Evolutionary conservation across 2,888 invertebrate species (phyloP), one percentile per base, ranked within the genome.

Genomic region (Agrotis exclamationis): DNA sequence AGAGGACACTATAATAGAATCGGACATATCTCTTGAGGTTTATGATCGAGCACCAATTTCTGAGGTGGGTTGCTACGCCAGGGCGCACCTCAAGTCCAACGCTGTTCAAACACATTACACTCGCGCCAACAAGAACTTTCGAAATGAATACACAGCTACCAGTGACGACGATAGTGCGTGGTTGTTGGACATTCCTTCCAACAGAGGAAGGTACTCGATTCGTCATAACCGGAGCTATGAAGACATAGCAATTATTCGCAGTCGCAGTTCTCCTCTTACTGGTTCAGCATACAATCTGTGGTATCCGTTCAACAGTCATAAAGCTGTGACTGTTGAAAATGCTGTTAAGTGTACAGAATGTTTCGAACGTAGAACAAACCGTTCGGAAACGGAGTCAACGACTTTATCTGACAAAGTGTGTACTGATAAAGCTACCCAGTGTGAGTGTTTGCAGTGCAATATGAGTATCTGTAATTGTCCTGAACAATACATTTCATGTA

Each of bases 1-100:
- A 54, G 76, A 79, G 62, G 60, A 68, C 16, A 76, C 76, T 14
- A 82, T 82, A 60, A 11, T 82, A 14, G 83, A 82, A 74, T 74
- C 70, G 11, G 58, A 70, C 11, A 50, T 14, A 6, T 54, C 69
- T 20, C 39, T 47, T 22, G 64, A 70, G n/a, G 47, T 51, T 14
- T 24, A 16, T 48, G 51, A 53, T 0, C 24, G 14, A 53, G 44
- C 44, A 11, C 22, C 24, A 16, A 70, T 62, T 20, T 50, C 44
- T 4, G 83, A 84, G 0, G 84, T 79, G 11, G 82, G 62, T 4
- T 84, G 84, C 45, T 72, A 53, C 22, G 44, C 33, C 11, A 69
- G 82, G 16, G 33, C 57, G 9, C 82, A 74, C 33, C 58, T 28
- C 13, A 84, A 75, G 22, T 73, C 79, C 0, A 57, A 63, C 6